Percentiles rank a stretch among this genome's conserved stretches.
phyloP scores from a whole-genome alignment of 2,888 invertebrate species.

The Dione juno region DNA sequence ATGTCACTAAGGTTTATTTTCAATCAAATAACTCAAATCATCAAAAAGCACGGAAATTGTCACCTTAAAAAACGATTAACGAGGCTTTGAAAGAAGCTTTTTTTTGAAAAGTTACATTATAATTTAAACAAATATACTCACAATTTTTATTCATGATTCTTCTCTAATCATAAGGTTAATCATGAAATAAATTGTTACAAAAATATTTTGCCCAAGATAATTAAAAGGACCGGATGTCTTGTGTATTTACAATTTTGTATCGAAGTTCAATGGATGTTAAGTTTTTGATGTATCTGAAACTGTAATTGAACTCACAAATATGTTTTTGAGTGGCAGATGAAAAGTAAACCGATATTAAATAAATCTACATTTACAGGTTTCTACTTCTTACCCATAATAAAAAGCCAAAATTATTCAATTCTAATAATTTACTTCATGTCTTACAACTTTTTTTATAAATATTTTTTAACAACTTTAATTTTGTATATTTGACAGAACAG shows the following conservation, averaged over 20 bases:
- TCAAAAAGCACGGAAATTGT: conserved; percentile 5
- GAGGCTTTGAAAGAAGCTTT: conserved; percentile 22
- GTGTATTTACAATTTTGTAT: conserved; percentile 69
- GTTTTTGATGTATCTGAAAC: conserved; percentile 42
- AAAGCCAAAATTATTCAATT: conserved; percentile 30
- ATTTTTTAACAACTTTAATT: conserved; percentile 56
- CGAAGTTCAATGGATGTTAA: conserved; percentile 70
- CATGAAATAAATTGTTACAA: conserved; percentile 37
- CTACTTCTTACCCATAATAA: conserved; percentile 70
- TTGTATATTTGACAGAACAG: conserved; percentile 56
- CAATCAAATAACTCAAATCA: not conserved
- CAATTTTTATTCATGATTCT: conserved; percentile 64
- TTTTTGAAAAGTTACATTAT: conserved; percentile 21
- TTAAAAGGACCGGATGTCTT: not conserved
- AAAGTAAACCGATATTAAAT: conserved; percentile 58
- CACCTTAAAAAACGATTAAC: conserved; percentile 16
- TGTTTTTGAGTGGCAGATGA: conserved; percentile 61
- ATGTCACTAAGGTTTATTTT: conserved; percentile 18
- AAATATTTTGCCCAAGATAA: not conserved
- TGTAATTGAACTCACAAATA: conserved; percentile 71
- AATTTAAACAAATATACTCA: conserved; percentile 59
- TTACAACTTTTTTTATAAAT: conserved; percentile 47
- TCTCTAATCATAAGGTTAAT: conserved; percentile 54
- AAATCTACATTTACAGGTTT: conserved; percentile 56
- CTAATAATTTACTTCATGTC: conserved; percentile 43